Conservation (phyloP, 1,140 invertebrate genomes). For the Mycetomoellerius zeteki region DNA sequence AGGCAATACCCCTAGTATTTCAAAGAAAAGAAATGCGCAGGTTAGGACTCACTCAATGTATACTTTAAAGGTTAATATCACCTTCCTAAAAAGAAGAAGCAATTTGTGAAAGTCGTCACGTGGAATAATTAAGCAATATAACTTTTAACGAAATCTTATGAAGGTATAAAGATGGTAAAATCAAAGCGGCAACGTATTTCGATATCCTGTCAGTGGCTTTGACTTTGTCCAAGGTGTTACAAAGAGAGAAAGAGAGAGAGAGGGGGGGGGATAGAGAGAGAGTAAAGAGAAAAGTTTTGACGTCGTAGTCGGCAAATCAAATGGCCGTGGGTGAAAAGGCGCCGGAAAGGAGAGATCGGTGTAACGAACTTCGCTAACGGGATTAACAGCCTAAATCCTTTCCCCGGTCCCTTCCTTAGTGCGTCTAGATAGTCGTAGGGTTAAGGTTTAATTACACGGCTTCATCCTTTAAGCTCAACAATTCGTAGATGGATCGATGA, state of each 20-base stretch:
- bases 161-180: conserved; percentile 18
- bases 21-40: too few relatives aligned
- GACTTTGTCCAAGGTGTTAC: conserved; percentile 53
- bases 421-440: conserved; percentile 61
- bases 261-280: neutral
- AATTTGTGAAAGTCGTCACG: conserved; percentile 20
- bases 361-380: conserved; percentile 75
- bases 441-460: conserved; percentile 76
- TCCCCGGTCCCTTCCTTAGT: conserved; percentile 38
- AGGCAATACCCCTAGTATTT: too few relatives aligned
- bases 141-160: neutral
- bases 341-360: conserved; percentile 70
- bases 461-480: conserved; percentile 70
- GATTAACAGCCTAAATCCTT: conserved; percentile 73
- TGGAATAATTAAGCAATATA: conserved; percentile 29
- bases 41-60: too few relatives aligned
- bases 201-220: conserved; percentile 32
- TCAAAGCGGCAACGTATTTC: conserved; percentile 51
- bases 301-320: conserved; percentile 64
- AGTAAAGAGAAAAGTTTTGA: conserved; percentile 68
- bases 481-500: conserved; percentile 69
- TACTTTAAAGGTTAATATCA: neutral
- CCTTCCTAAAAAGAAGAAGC: neutral
- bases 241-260: neutral
- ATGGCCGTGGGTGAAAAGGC: conserved; percentile 56